These are phyloP conservation scores for Adelges cooleyi DNA, from an alignment of 1,140 invertebrate species.

Conservation along the genomic window DNA sequence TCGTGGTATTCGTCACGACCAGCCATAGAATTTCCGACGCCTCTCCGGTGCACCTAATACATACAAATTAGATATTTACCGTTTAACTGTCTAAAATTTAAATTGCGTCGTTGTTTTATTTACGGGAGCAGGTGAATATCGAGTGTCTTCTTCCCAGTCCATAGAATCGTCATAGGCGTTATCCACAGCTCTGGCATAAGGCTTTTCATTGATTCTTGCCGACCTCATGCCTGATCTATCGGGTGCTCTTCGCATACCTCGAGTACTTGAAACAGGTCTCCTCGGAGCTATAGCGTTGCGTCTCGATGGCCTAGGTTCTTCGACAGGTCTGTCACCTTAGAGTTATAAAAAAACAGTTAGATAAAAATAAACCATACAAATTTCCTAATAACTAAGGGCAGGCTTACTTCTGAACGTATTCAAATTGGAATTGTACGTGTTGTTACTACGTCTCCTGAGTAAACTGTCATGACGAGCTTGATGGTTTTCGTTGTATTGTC, in stretches of 20 bases:
- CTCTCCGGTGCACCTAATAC: neutral
- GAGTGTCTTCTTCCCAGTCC: conserved; percentile 10
- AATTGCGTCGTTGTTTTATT: neutral
- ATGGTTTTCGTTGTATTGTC: neutral
- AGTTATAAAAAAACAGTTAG: neutral
- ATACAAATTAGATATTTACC: neutral
- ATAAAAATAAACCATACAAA: neutral
- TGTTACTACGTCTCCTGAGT: conserved; percentile 5
- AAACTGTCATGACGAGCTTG: neutral
- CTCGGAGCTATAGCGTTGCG: neutral
- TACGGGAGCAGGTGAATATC: conserved; percentile 17
- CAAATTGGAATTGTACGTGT: conserved; percentile 4
- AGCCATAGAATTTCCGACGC: neutral
- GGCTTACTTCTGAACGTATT: conserved; percentile 21
- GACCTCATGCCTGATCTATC: conserved; percentile 1
- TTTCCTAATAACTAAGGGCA: neutral
- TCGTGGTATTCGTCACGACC: conserved; percentile 7
- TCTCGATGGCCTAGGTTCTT: neutral
- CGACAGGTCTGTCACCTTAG: conserved; percentile 13
- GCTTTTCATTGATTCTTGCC: conserved; percentile 5
- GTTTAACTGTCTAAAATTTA: neutral
- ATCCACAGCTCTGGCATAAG: conserved; percentile 10
- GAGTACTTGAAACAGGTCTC: neutral
- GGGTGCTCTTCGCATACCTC: neutral
- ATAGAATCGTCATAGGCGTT: conserved; percentile 21